Base-by-base conservation (phyloP, 1,140 invertebrate genomes). In the Melanaphis sacchari region DNA sequence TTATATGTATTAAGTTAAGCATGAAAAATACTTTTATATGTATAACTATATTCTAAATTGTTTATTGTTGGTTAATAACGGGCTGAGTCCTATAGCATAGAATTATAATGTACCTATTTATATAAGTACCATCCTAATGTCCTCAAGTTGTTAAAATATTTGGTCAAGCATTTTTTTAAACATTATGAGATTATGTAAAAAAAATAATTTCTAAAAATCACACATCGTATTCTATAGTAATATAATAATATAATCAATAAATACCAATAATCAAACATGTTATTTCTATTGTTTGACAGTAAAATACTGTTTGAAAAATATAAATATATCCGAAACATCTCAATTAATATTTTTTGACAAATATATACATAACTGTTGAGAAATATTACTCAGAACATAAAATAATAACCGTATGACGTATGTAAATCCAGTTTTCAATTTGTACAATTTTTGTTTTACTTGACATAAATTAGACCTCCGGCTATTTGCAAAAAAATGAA, bases 401-500 rank as follows among this genome's bases (percentile, higher is more conserved):
- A 54, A 89, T 89, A 54, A 89, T 89, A 52, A 89, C 49, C 49
- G 88, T 89, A n/a, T n/a, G n/a, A n/a, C n/a, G n/a, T n/a, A 89
- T 89, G 88, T 52, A 54, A 49, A 89, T 89, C 88, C n/a, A 89
- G 88, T 89, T 89, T 89, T 89, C 36, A 49, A 89, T 89, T 89
- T 38, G 49, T 89, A 54, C 49, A 22, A 52, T 89, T 88, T 89
- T 36, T 89, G 49, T 89, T 89, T 52, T 26, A 54, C 88, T 54
- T 36, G 22, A 24, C 8, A 89, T 40, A 49, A 38, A 89, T 40
- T 54, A 89, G 22, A 89, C 88, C 49, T 89, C 31, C 36, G 31
- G 88, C 46, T 54, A 54, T 89, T 89, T 54, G 52, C 46, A 49
- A 8, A 36, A 89, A 89, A 89, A 89, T 89, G 54, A 89, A 89